Evolutionary conservation across 2,888 invertebrate species (phyloP).

Genomic region (Adineta ricciae): DNA sequence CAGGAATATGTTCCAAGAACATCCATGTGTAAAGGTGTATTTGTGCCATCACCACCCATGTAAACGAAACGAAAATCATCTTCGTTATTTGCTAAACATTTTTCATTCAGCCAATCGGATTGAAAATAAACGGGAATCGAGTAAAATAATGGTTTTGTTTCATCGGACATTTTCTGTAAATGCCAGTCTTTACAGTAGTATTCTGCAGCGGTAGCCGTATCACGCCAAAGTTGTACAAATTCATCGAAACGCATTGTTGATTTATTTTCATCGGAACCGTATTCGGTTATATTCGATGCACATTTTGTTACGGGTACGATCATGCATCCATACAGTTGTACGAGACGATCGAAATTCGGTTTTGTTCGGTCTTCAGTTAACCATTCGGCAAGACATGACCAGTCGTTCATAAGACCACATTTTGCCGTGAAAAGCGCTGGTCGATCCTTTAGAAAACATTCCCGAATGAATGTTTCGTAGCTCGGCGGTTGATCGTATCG

Average conservation of each 20-base stretch:
- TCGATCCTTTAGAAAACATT: not conserved
- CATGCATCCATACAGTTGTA: not conserved
- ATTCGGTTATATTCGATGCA: slow-evolving; percentile 18
- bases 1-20: slow-evolving; percentile 89
- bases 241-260: not conserved
- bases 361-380: not conserved
- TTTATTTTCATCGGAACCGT: not conserved
- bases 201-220: not conserved
- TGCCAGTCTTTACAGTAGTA: slow-evolving; percentile 19
- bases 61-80: slow-evolving; percentile 98
- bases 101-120: slow-evolving; percentile 92
- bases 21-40: slow-evolving; percentile 93
- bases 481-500: not conserved
- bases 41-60: slow-evolving; percentile 78
- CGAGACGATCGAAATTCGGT: not conserved
- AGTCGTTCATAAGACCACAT: not conserved
- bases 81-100: slow-evolving; percentile 54
- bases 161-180: slow-evolving; percentile 41
- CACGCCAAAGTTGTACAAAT: not conserved
- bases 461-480: not conserved
- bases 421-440: not conserved
- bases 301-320: not conserved
- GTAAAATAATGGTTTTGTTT: slow-evolving; percentile 60
- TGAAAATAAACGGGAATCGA: slow-evolving; percentile 68
- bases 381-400: not conserved